Conservation (phyloP, 2,113 vertebrate species). For the Orthonyx spaldingii region DNA sequence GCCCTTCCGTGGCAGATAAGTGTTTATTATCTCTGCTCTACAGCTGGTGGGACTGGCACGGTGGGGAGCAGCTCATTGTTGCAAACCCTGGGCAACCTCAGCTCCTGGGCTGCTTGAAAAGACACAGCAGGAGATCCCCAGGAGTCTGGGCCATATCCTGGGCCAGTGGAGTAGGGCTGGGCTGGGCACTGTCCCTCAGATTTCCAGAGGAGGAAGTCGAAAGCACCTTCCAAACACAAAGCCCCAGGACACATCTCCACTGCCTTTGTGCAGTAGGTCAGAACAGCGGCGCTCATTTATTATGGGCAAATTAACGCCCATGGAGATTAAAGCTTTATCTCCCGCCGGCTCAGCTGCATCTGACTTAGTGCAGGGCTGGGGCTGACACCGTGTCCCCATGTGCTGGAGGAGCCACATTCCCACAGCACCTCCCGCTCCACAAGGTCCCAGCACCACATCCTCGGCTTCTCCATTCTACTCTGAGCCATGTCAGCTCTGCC, state of each 20-base stretch:
- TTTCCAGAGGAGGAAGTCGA: neutral
- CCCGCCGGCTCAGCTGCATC: rapidly evolving
- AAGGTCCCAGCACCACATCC: neutral
- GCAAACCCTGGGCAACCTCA: neutral
- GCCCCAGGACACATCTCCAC: neutral
- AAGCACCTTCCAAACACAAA: neutral
- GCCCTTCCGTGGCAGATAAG: constrained; percentile 27
- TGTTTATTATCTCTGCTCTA: constrained; percentile 23
- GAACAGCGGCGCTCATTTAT: neutral
- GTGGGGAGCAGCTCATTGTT: neutral
- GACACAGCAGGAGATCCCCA: neutral
- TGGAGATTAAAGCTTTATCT: constrained; percentile 32
- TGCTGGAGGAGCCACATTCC: neutral
- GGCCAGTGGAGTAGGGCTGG: neutral
- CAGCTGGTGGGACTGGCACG: neutral
- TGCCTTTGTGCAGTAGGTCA: neutral
- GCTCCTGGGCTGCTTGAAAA: neutral
- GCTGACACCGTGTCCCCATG: rapidly evolving
- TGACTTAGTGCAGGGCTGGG: neutral
- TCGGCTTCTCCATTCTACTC: neutral
- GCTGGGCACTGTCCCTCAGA: neutral
- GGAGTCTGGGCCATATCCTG: neutral
- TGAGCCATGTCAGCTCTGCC: neutral
- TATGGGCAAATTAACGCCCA: neutral
- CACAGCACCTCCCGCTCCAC: rapidly evolving